A percentile compares a stretch with the other conserved stretches of the same genome.
These are phyloP conservation scores for Tigriopus japonicus DNA, from an alignment of 1,140 invertebrate genomes.

Conservation along the genomic window DNA sequence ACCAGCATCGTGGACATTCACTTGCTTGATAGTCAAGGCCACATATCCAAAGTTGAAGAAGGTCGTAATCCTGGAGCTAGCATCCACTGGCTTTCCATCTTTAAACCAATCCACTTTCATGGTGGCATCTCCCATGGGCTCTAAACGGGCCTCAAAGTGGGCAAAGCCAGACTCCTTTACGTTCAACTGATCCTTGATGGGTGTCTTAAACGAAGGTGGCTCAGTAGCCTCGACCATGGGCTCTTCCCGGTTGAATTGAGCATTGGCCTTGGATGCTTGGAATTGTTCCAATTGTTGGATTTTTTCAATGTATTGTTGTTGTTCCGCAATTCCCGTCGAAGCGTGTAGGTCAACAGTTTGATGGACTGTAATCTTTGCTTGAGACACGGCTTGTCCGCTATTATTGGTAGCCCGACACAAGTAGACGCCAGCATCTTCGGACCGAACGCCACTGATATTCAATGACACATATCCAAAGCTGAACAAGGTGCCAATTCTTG, in stretches of 20 bases:
- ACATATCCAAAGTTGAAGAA: slow-evolving; percentile 95
- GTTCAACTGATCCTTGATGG: slow-evolving; percentile 68
- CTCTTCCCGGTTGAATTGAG: slow-evolving; percentile 11
- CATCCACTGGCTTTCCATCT: slow-evolving; percentile 71
- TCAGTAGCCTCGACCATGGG: slow-evolving; percentile 40
- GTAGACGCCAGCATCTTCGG: slow-evolving; percentile 81
- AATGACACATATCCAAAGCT: slow-evolving; percentile 26
- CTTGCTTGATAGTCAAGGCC: slow-evolving; percentile 81
- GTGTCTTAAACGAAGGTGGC: slow-evolving; percentile 75
- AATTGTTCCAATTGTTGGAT: slow-evolving; percentile 82
- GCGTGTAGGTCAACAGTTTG: slow-evolving; percentile 50
- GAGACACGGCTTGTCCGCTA: slow-evolving; percentile 29
- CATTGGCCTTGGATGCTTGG: slow-evolving; percentile 16
- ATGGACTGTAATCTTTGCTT: slow-evolving; percentile 25
- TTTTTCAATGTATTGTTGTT: slow-evolving; percentile 78
- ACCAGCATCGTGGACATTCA: slow-evolving; percentile 73
- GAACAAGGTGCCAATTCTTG: slow-evolving; percentile 16
- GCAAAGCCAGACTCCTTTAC: slow-evolving; percentile 81
- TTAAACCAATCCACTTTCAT: slow-evolving; percentile 89
- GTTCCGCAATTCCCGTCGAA: slow-evolving; percentile 53
- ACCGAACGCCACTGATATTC: slow-evolving; percentile 71
- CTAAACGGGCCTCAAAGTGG: slow-evolving; percentile 83
- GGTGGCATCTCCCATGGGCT: slow-evolving; percentile 76
- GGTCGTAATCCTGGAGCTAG: slow-evolving; percentile 73
- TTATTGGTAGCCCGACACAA: slow-evolving; percentile 32